A percentile compares a stretch with the other conserved stretches of the same genome.
phyloP scores from a whole-genome alignment of 2,888 invertebrate genomes.

The Dynastes tityus region DNA sequence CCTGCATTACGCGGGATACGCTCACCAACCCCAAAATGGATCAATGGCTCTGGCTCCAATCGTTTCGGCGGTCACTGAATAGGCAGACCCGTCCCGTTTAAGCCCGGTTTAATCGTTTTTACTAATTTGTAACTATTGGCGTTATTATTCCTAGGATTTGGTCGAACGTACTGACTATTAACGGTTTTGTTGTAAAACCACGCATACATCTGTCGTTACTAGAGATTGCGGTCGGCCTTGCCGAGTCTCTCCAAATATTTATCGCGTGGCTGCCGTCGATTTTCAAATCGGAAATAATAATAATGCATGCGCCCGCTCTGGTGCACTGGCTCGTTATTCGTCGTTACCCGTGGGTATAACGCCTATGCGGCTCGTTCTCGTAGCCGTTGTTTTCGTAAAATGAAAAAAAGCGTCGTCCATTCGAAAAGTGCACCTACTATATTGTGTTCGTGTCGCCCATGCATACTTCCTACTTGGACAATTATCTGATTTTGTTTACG shows the following conservation, averaged over 20 bases:
- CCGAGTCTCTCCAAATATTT: slow-evolving; percentile 39
- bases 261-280: slow-evolving; percentile 31
- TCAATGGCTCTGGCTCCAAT: slow-evolving; percentile 1
- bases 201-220: slow-evolving; percentile 45
- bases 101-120: slow-evolving; percentile 45
- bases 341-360: not conserved
- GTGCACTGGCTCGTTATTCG: slow-evolving; percentile 3
- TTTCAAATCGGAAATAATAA: slow-evolving; percentile 23
- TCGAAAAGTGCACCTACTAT: slow-evolving; percentile 2
- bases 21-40: not conserved
- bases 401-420: not conserved
- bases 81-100: slow-evolving; percentile 7
- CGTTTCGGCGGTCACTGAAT: slow-evolving; percentile 10
- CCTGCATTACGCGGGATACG: not conserved
- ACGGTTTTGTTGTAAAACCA: slow-evolving; percentile 49
- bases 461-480: slow-evolving; percentile 19
- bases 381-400: not conserved
- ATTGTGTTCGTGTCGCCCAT: slow-evolving; percentile 8
- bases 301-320: slow-evolving; percentile 19
- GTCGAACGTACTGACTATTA: slow-evolving; percentile 45
- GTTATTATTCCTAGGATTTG: slow-evolving; percentile 46
- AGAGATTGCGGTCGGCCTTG: slow-evolving; percentile 38
- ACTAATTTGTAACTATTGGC: slow-evolving; percentile 48
- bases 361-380: not conserved
- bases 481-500: slow-evolving; percentile 31